A percentile compares a stretch with the other conserved stretches of the same genome.
These are phyloP conservation scores for Acrocephalus scirpaceus DNA, from an alignment of 2,797 vertebrate genomes.

Conservation along the genomic window DNA sequence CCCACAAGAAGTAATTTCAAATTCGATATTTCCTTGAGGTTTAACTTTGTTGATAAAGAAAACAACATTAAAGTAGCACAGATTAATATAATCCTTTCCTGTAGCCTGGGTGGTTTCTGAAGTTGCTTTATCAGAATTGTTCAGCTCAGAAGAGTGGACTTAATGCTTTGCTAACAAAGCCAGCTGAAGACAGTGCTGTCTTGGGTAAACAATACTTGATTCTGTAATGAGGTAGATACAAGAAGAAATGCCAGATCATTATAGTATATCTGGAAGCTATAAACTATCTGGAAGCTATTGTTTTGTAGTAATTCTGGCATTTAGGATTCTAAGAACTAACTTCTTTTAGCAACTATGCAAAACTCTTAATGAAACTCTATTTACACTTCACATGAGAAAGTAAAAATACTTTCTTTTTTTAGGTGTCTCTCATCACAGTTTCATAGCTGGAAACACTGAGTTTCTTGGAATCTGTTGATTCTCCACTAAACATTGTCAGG, in stretches of 20 bases:
- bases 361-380: neutral
- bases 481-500: neutral
- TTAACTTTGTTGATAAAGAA: constrained; percentile 21
- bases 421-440: neutral
- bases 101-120: neutral
- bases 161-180: neutral
- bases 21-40: neutral
- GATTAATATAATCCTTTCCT: neutral
- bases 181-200: neutral
- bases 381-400: neutral
- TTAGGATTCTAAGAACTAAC: neutral
- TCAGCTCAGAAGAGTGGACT: neutral
- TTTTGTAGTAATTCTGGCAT: neutral
- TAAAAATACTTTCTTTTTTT: neutral
- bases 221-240: neutral
- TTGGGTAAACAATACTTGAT: neutral
- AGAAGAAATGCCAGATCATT: neutral
- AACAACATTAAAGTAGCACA: constrained; percentile 4
- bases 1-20: neutral
- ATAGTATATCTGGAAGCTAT: neutral
- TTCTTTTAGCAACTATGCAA: neutral
- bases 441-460: neutral
- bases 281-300: neutral
- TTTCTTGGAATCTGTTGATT: neutral
- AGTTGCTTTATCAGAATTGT: neutral